These are phyloP conservation scores for Bombus cullumanus DNA, from an alignment of 1,140 invertebrate genomes.

Conservation along the genomic window DNA sequence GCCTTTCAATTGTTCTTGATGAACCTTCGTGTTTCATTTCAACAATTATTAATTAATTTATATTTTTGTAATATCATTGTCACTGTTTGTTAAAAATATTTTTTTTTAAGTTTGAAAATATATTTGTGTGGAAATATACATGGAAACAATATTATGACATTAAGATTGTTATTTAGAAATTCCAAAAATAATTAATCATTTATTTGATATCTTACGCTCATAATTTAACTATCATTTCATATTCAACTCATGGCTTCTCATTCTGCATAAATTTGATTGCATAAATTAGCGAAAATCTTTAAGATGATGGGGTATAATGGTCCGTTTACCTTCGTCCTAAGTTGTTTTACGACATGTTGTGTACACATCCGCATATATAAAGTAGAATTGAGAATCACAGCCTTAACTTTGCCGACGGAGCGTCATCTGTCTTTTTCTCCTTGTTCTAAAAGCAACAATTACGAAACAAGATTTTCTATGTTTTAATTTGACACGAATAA, in stretches of 20 bases:
- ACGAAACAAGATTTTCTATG: too few species aligned
- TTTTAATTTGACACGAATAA: too few species aligned
- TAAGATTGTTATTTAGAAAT: not conserved
- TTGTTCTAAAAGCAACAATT: too few species aligned
- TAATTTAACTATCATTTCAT: not conserved
- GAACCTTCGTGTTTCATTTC: not conserved
- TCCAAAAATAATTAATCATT: not conserved
- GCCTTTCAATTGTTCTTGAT: conserved; percentile 10
- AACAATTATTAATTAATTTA: not conserved
- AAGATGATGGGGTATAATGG: not conserved
- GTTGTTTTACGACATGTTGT: conserved; percentile 8
- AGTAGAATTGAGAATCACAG: not conserved
- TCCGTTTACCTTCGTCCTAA: not conserved
- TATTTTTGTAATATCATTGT: not conserved
- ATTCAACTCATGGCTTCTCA: too few species aligned
- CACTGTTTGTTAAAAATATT: not conserved
- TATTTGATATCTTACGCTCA: not conserved
- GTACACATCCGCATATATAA: conserved; percentile 1
- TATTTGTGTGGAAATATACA: not conserved
- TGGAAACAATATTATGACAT: not conserved
- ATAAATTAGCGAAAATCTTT: not conserved
- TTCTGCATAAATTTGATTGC: too few species aligned
- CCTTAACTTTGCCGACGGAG: not conserved
- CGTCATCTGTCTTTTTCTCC: not conserved
- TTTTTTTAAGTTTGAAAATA: not conserved